Evolutionary conservation across 2,797 vertebrate genomes (phyloP).

Genomic region (Sphenopsis melanotis): DNA sequence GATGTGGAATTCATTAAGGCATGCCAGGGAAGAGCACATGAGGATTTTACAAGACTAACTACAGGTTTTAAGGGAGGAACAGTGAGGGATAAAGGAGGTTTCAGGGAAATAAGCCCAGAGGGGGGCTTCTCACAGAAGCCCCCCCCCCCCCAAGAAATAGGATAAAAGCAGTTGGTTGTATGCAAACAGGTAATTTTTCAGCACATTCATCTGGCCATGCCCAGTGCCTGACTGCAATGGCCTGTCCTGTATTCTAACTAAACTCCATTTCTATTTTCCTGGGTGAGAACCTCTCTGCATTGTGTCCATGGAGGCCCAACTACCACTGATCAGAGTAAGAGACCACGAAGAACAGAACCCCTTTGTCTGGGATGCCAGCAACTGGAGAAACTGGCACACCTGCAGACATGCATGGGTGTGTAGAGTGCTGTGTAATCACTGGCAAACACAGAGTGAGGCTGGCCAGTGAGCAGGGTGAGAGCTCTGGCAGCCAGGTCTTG

Average conservation of each 20-base stretch:
- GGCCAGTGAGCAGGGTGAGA: no score
- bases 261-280: background rate
- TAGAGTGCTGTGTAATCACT: no score
- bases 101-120: background rate
- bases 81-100: background rate
- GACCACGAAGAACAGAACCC: background rate
- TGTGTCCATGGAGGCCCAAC: background rate
- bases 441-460: background rate
- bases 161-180: background rate
- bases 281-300: background rate
- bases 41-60: background rate
- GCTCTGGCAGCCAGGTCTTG: background rate
- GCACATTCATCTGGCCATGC: background rate
- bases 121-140: no score
- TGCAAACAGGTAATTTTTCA: background rate
- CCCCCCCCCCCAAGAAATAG: background rate
- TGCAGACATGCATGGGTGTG: no score
- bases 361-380: background rate
- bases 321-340: background rate
- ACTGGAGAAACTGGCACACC: background rate
- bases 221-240: background rate
- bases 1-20: background rate
- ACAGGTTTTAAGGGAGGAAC: background rate
- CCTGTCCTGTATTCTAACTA: background rate
- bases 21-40: rapidly evolving